Base-by-base conservation (phyloP, 2,888 invertebrate genomes). In the Cantharis lateralis region DNA sequence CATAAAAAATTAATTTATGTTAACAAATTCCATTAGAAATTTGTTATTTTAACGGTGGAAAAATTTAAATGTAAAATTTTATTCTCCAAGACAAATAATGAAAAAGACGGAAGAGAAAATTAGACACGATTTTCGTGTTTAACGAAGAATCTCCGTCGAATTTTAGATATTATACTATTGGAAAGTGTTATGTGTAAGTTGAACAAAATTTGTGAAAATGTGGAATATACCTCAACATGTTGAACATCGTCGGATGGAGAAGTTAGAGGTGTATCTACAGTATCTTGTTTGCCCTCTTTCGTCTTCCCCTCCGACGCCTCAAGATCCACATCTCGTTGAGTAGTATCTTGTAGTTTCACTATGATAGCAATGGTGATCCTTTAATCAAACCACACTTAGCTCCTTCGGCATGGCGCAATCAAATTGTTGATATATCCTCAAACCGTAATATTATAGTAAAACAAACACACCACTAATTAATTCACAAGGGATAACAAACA, bases 261-360 rank as follows among this genome's bases (percentile, higher is more conserved):
- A 85, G 91, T 91, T 86, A 90, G 85, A 80, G 89, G 88, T 28
- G 88, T 87, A 81, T 88, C 88, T 84, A 91, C 91, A 78, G 89
- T 88, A 85, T 91, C 92, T 86, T 91, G 91, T 87, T 91, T 91
- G 81, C 87, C 89, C 84, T 88, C 90, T 89, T 92, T 92, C 90
- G 91, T 91, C 89, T 91, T 92, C 88, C 88, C 89, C 90, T 91
- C 91, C 89, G 91, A 90, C 89, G 90, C 90, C 81, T 89, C 90
- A 88, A 88, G 90, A 87, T 90, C 91, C 88, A 90, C 91, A 91
- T 91, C 90, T 88, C 88, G 90, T 87, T 90, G 90, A 85, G 90
- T 88, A 79, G 82, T 85, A 89, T 92, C 92, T 88, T 92, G 92
- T 88, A 92, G 90, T 89, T 92, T 90, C 92, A 92, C 92, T 90